phyloP scores from a whole-genome alignment of 2,113 vertebrate genomes.

The Ploceus nigricollis region DNA sequence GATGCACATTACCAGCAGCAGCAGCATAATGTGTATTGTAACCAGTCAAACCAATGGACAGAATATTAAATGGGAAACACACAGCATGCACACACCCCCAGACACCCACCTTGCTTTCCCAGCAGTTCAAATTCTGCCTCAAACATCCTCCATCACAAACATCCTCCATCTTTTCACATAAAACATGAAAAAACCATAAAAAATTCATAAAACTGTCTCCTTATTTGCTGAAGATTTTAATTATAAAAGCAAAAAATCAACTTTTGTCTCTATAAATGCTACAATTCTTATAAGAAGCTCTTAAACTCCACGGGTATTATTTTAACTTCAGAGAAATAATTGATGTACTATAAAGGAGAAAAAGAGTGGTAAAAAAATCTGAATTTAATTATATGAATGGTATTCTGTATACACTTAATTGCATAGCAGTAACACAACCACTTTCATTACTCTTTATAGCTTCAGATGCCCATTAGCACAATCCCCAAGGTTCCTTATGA shows the following conservation, averaged over 20 bases:
- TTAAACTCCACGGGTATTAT: background rate
- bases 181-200: background rate
- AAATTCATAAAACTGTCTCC: background rate
- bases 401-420: constrained; percentile 38
- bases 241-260: background rate
- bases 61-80: background rate
- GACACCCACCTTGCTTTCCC: background rate
- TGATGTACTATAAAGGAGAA: background rate
- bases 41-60: background rate
- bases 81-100: background rate
- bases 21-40: background rate
- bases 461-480: constrained; percentile 59
- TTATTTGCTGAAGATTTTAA: background rate
- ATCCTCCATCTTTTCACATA: background rate
- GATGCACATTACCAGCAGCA: background rate
- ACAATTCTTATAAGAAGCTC: background rate
- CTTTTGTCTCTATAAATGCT: background rate
- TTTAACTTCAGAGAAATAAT: background rate
- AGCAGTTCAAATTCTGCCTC: background rate
- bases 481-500: constrained; percentile 53
- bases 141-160: background rate
- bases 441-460: constrained; percentile 66
- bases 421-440: constrained; percentile 27
- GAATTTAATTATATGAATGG: constrained; percentile 41
- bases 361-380: constrained; percentile 18